Percentiles rank a stretch among this genome's conserved stretches.
Evolutionary conservation across 2,888 invertebrate species (phyloP).

Genomic region (Apeira syringaria): DNA sequence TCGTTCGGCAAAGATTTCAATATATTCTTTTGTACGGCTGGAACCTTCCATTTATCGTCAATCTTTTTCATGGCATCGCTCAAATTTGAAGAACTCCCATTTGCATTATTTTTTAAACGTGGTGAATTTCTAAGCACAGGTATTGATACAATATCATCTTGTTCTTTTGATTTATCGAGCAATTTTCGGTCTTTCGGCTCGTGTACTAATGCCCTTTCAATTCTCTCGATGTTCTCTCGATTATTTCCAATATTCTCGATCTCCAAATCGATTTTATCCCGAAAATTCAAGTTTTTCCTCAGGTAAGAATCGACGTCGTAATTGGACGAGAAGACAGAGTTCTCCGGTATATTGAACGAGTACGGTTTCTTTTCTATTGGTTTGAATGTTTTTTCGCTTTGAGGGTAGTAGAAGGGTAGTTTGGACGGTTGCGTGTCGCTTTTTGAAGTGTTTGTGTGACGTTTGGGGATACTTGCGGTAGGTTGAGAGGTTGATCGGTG

Average conservation of each 20-base stretch:
- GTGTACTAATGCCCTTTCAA: slow-evolving; percentile 49
- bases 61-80: slow-evolving; percentile 70
- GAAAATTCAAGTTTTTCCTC: slow-evolving; percentile 64
- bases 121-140: slow-evolving; percentile 85
- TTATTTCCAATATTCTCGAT: slow-evolving; percentile 23
- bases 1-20: slow-evolving; percentile 70
- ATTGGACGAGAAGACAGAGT: slow-evolving; percentile 62
- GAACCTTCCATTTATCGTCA: slow-evolving; percentile 82
- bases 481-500: slow-evolving; percentile 39
- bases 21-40: slow-evolving; percentile 86
- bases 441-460: slow-evolving; percentile 38
- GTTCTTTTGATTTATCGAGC: slow-evolving; percentile 4
- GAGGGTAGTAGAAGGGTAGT: slow-evolving; percentile 64
- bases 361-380: slow-evolving; percentile 57
- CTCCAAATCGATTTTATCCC: slow-evolving; percentile 36
- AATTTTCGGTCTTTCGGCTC: slow-evolving; percentile 25
- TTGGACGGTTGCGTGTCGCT: slow-evolving; percentile 56
- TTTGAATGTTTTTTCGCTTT: slow-evolving; percentile 32
- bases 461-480: slow-evolving; percentile 9
- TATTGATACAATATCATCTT: slow-evolving; percentile 71
- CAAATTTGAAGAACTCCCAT: slow-evolving; percentile 36
- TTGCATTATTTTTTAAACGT: slow-evolving; percentile 23
- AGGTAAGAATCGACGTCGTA: slow-evolving; percentile 72
- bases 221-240: slow-evolving; percentile 9
- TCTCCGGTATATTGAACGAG: slow-evolving; percentile 75